These are phyloP conservation scores for Amia ocellicauda DNA, from an alignment of 2,113 vertebrate genomes.

Conservation along the genomic window DNA sequence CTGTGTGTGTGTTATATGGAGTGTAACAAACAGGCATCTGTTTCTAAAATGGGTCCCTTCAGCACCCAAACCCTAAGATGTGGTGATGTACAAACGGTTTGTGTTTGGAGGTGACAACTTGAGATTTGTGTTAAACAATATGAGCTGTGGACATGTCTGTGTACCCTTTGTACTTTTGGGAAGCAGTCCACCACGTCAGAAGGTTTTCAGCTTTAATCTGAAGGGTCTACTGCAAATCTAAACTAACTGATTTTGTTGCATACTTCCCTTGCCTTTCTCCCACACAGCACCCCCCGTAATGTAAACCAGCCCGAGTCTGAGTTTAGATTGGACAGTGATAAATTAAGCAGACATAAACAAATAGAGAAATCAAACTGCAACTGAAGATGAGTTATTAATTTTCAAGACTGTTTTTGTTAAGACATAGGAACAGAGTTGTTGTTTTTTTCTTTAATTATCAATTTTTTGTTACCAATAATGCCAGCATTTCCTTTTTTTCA, in stretches of 20 bases:
- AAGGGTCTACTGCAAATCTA: neutral
- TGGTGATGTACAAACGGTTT: conserved; percentile 4
- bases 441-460: conserved; percentile 32
- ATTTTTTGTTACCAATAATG: too few species aligned
- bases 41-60: conserved; percentile 13
- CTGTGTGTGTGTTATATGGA: conserved; percentile 38
- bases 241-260: neutral
- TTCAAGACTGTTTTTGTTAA: neutral
- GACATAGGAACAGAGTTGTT: neutral
- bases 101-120: neutral
- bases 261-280: neutral
- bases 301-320: neutral
- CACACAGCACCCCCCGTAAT: neutral
- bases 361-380: neutral
- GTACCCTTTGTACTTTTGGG: too few species aligned
- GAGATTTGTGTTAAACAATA: neutral
- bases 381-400: too few species aligned
- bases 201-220: too few species aligned
- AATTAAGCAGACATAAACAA: conserved; percentile 4
- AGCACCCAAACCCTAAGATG: conserved; percentile 9
- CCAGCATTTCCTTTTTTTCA: too few species aligned
- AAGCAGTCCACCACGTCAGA: too few species aligned
- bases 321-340: conserved; percentile 26
- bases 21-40: conserved; percentile 45
- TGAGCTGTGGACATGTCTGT: neutral